Percentiles rank a stretch among this genome's conserved stretches.
These are phyloP conservation scores for Aphidius ervi DNA, from an alignment of 1,140 invertebrate species.

Conservation along the genomic window DNA sequence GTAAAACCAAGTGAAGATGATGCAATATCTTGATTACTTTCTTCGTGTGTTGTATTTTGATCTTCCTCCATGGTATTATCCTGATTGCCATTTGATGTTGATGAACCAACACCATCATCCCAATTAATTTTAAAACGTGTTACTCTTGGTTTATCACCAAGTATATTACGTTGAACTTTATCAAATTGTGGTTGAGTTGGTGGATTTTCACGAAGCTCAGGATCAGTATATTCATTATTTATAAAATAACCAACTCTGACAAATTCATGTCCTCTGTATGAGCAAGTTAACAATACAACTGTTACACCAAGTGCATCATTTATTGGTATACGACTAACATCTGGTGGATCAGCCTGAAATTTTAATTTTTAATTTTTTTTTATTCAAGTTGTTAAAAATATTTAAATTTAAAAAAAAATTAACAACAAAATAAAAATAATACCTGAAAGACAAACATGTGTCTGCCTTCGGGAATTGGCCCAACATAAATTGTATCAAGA, in stretches of 20 bases:
- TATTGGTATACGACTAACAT: constrained; percentile 87
- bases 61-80: constrained; percentile 38
- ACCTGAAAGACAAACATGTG: constrained; percentile 97
- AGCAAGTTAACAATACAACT: constrained; percentile 93
- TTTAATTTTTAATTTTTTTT: constrained; percentile 15
- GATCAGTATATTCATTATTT: constrained; percentile 95
- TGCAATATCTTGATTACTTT: constrained; percentile 40
- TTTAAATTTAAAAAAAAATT: constrained; percentile 7
- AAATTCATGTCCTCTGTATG: constrained; percentile 89
- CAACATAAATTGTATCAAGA: constrained; percentile 93
- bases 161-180: constrained; percentile 90
- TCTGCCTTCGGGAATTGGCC: constrained; percentile 93
- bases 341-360: constrained; percentile 85
- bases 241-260: constrained; percentile 98
- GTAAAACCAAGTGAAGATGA: constrained; percentile 45
- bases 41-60: constrained; percentile 35
- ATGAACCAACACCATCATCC: constrained; percentile 67
- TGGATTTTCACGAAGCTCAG: constrained; percentile 91
- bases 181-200: constrained; percentile 89
- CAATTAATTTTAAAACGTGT: constrained; percentile 97
- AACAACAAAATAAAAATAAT: too few relatives aligned
- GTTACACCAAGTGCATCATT: constrained; percentile 96
- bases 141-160: constrained; percentile 90
- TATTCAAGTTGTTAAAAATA: too few relatives aligned
- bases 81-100: constrained; percentile 35